Evolutionary conservation across 2,113 vertebrate genomes (phyloP), one percentile per base, ranked within the genome.

Genomic region (Mesitornis unicolor): DNA sequence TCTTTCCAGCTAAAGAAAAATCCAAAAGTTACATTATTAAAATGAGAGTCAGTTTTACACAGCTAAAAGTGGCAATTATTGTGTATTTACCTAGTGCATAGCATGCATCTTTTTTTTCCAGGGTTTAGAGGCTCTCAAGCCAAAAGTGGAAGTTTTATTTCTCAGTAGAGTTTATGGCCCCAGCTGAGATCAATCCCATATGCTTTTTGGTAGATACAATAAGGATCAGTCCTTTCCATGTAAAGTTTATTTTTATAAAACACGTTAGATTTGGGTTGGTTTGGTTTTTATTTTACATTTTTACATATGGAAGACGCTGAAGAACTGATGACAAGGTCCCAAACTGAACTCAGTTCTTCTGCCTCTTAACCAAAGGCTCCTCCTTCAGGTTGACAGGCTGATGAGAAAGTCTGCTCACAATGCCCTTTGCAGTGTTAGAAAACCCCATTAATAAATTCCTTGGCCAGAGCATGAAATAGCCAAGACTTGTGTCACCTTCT

Each of bases 1-100:
- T 38, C 92, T 96, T 94, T 99, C 98, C 95, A 99, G 96, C 99
- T 99, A 73, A 53, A 93, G 31, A 76, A 88, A 82, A 61, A 53
- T 9, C 2, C 8, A 2, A 31, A 12, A 60, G 50, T 61, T 18
- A 60, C 3, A 29, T 11, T 18, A 51, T 79, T 67, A 56, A 33
- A 70, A 53, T 33, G 5, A 19, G 2, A 43, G 13, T 21, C n/a
- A 36, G 9, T 35, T 28, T 70, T 26, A 45, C 11, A n/a, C 1
- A 64, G 16, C 7, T 11, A 40, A 22, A 87, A 77, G 31, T 50
- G 36, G 22, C 0, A 1, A 64, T 31, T 33, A 29, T 35, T 43
- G 3, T 18, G 20, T 54, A 7, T 45, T 61, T 57, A 71, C 14
- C 4, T 1, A 31, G 5, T 22, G 7, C 7, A 24, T 18, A 68